phyloP scores from a whole-genome alignment of 2,888 invertebrate species.

The Labia minor region DNA sequence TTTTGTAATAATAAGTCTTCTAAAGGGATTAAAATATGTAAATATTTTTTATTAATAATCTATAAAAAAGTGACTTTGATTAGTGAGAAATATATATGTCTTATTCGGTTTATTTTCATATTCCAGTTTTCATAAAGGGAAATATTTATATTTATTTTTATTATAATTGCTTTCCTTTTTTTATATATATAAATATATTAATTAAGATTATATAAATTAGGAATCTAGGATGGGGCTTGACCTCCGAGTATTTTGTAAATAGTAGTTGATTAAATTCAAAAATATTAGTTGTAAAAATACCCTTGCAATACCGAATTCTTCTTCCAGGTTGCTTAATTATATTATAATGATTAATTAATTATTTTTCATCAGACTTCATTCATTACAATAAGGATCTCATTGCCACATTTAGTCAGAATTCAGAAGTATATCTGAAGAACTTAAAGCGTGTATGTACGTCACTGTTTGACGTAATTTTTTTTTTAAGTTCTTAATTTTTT shows the following conservation, averaged over 20 bases:
- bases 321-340: background rate
- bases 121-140: background rate
- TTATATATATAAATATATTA: background rate
- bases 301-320: background rate
- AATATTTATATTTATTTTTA: background rate
- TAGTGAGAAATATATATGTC: background rate
- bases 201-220: background rate
- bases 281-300: background rate
- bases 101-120: background rate
- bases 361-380: background rate
- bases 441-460: background rate
- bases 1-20: background rate
- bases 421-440: slow-evolving; percentile 3
- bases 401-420: background rate
- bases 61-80: background rate
- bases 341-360: too few relatives aligned
- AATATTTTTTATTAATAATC: background rate
- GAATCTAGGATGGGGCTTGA: too few relatives aligned
- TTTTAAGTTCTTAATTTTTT: slow-evolving; percentile 2
- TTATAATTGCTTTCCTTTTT: background rate
- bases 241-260: background rate
- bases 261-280: background rate
- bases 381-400: background rate
- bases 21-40: background rate
- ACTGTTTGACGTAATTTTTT: background rate